Evolutionary conservation across 2,113 vertebrate species (phyloP).

Genomic region (Ochotona princeps): DNA sequence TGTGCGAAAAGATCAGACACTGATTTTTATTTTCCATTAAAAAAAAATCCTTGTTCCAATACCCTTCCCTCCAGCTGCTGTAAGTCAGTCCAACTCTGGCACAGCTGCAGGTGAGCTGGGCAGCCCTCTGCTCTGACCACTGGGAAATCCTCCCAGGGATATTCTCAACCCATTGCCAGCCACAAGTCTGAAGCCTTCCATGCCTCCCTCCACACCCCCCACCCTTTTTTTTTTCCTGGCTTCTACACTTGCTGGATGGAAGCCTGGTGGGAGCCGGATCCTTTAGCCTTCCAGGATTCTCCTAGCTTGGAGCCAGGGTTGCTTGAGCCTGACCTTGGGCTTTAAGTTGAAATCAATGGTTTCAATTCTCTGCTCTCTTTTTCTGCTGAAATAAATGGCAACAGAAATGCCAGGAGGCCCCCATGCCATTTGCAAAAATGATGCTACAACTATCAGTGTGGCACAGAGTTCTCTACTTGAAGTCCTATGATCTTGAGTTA

Average conservation of each 20-base stretch:
- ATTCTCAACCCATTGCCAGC: background rate
- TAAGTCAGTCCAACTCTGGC: rapidly evolving
- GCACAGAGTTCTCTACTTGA: background rate
- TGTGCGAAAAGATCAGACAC: background rate
- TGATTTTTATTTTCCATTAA: background rate
- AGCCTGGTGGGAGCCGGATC: background rate
- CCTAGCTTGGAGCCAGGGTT: background rate
- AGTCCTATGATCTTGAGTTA: background rate
- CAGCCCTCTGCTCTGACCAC: background rate
- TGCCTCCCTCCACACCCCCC: background rate
- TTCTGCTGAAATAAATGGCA: background rate
- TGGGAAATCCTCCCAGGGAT: background rate
- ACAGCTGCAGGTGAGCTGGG: background rate
- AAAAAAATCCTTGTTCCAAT: background rate
- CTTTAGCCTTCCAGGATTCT: background rate
- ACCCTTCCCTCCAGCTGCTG: background rate
- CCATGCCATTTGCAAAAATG: background rate
- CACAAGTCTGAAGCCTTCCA: background rate
- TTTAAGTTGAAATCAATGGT: background rate
- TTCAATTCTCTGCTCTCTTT: background rate
- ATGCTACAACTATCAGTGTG: no score
- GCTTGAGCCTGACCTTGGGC: background rate
- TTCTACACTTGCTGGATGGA: background rate
- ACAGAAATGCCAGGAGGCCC: no score
- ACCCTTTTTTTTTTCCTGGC: background rate